A percentile compares a stretch with the other conserved stretches of the same genome.
Evolutionary conservation across 1,140 invertebrate species (phyloP).

Genomic region (Probaryconus sp.): DNA sequence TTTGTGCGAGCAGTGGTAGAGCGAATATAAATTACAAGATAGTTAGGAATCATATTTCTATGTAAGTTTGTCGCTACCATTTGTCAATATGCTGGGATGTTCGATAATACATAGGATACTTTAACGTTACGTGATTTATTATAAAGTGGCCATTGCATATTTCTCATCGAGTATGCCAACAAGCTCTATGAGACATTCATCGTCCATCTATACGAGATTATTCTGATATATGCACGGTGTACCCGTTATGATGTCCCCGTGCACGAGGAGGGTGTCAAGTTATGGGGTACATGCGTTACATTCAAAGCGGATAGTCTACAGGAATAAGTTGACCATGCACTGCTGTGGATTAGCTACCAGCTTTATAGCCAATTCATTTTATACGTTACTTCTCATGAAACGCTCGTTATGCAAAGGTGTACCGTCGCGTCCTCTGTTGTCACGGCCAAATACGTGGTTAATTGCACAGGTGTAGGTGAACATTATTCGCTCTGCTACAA

Average conservation of each 20-base stretch:
- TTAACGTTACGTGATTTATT: conserved; percentile 34
- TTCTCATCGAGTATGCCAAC: conserved; percentile 46
- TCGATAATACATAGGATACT: conserved; percentile 22
- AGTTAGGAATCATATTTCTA: background rate
- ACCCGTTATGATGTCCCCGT: conserved; percentile 53
- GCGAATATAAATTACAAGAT: too few species aligned
- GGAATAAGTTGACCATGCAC: conserved; percentile 58
- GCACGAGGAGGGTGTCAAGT: conserved; percentile 63
- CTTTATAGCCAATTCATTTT: conserved; percentile 72
- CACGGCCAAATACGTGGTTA: conserved; percentile 44
- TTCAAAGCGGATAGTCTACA: conserved; percentile 46
- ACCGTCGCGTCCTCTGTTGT: conserved; percentile 43
- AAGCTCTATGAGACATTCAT: conserved; percentile 46
- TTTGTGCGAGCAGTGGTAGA: too few species aligned
- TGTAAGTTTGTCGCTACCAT: background rate
- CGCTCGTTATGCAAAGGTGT: conserved; percentile 57
- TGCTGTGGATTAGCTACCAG: conserved; percentile 53
- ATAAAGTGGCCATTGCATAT: conserved; percentile 39
- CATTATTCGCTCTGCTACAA: conserved; percentile 37
- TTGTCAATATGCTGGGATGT: conserved; percentile 15
- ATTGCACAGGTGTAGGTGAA: conserved; percentile 45
- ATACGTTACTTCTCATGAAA: conserved; percentile 68
- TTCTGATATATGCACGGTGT: conserved; percentile 56
- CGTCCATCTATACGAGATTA: conserved; percentile 63
- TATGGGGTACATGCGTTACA: conserved; percentile 63